Evolutionary conservation across 1,140 invertebrate species (phyloP), one percentile per base, ranked within the genome.

Genomic region (Melanaphis sacchari): DNA sequence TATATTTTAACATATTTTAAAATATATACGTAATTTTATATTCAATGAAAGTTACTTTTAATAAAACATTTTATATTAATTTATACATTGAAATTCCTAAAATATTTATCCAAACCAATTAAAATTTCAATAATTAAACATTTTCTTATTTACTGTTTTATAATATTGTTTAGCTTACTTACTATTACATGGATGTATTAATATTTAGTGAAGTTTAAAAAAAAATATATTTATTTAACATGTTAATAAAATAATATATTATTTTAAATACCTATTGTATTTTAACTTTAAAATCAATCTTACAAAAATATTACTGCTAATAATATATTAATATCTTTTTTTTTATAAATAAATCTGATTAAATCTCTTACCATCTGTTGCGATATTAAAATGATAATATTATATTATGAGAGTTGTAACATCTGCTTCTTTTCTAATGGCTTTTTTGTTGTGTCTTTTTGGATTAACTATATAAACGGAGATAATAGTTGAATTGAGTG

Each of bases 381-480:
- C 43, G 36, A 18, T 46, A 91, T 46, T 91, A 54, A 92, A 92
- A 92, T 52, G n/a, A 82, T 52, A 52, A 82, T 84, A 92, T 46
- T 84, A 92, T 52, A 52, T 36, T 76, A 76, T 52, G 52, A 84
- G 21, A 82, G 90, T 81, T 46, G 46, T 84, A 92, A 92, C 91
- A 92, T 92, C 91, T 92, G 91, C 76, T 52, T 84, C 76, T 52
- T 36, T 18, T 49, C 40, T 84, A 84, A 92, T 92, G 91, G 43
- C 22, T 90, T 91, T 84, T 92, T 36, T 24, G 91, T 49, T 36
- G 46, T 81, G n/a, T 92, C 41, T 84, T 92, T 92, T 82, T 11
- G 46, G 22, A 84, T 84, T 24, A 84, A 82, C 91, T 52, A 36
- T 15, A 92, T 31, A 38, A 41, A 52, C 43, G 18, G 43, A 84